These are phyloP conservation scores for Pituophis catenifer DNA, from an alignment of 2,113 vertebrate species.

Conservation along the genomic window DNA sequence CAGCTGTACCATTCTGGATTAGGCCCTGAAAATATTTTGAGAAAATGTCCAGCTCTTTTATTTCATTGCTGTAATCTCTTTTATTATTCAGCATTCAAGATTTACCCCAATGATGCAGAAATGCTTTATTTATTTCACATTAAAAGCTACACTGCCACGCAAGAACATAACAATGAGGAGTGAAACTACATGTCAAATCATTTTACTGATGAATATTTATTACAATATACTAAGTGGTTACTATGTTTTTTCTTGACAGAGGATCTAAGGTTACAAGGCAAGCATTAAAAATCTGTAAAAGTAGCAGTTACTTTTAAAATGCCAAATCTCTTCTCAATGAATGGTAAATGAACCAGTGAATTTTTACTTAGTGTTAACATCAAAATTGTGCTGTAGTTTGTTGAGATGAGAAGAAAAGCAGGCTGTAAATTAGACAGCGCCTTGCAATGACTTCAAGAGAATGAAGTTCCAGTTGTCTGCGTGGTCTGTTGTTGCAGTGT, in stretches of 20 bases:
- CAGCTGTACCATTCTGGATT: neutral
- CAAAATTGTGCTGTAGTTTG: slow-evolving; percentile 77
- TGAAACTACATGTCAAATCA: slow-evolving; percentile 63
- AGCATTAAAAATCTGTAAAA: slow-evolving; percentile 65
- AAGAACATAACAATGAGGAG: slow-evolving; percentile 56
- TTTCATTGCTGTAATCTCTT: slow-evolving; percentile 29
- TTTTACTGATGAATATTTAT: slow-evolving; percentile 71
- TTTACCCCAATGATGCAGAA: slow-evolving; percentile 26
- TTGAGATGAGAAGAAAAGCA: slow-evolving; percentile 70
- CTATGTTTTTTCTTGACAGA: slow-evolving; percentile 67
- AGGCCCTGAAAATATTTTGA: neutral
- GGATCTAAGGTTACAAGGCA: slow-evolving; percentile 67
- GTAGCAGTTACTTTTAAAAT: slow-evolving; percentile 67
- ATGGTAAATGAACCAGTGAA: slow-evolving; percentile 70
- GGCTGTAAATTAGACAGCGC: slow-evolving; percentile 70
- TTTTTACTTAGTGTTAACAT: slow-evolving; percentile 75
- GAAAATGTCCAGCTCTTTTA: neutral
- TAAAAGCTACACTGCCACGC: slow-evolving; percentile 45
- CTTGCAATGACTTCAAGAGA: slow-evolving; percentile 65
- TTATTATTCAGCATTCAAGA: slow-evolving; percentile 17
- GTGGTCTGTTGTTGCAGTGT: slow-evolving; percentile 73
- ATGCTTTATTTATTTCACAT: slow-evolving; percentile 1
- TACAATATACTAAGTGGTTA: slow-evolving; percentile 63
- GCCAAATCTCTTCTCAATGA: slow-evolving; percentile 71
- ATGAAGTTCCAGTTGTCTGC: slow-evolving; percentile 73